A percentile compares a stretch with the other conserved stretches of the same genome.
Conservation (phyloP, 2,797 vertebrate genomes). For the Arnoldichthys spilopterus region DNA sequence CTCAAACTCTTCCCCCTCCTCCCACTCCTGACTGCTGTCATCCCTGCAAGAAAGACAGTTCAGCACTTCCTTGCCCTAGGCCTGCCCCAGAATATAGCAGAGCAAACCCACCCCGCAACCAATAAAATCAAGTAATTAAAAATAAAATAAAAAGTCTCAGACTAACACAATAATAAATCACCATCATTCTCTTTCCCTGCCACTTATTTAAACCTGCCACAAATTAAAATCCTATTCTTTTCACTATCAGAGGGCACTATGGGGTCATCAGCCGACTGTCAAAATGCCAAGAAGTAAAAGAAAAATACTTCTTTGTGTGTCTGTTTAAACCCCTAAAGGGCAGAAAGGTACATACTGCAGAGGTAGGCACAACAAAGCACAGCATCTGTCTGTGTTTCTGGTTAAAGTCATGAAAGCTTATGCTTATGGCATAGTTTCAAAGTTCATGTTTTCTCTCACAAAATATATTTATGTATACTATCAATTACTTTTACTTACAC, state of each 20-base stretch:
- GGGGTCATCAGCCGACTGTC: conserved; percentile 41
- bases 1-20: conserved; percentile 88
- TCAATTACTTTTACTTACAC: no score
- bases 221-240: conserved; percentile 30
- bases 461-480: no score
- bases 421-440: no score
- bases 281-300: background rate
- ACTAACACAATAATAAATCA: background rate
- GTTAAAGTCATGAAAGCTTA: background rate
- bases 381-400: conserved; percentile 46
- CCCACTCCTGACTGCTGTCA: conserved; percentile 88
- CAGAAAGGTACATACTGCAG: conserved; percentile 22
- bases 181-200: conserved; percentile 52
- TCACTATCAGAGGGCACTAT: conserved; percentile 21
- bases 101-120: conserved; percentile 49
- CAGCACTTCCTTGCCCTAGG: conserved; percentile 83
- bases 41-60: conserved; percentile 88
- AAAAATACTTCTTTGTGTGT: background rate
- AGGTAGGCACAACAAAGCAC: conserved; percentile 74
- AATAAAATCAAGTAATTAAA: conserved; percentile 2
- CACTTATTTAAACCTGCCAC: background rate
- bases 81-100: conserved; percentile 68
- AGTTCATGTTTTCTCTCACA: no score
- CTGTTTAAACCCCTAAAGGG: conserved; percentile 56
- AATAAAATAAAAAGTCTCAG: background rate